A percentile compares a stretch with the other conserved stretches of the same genome.
Evolutionary conservation across 1,140 invertebrate genomes (phyloP).

Genomic region (Zaprionus africanus): DNA sequence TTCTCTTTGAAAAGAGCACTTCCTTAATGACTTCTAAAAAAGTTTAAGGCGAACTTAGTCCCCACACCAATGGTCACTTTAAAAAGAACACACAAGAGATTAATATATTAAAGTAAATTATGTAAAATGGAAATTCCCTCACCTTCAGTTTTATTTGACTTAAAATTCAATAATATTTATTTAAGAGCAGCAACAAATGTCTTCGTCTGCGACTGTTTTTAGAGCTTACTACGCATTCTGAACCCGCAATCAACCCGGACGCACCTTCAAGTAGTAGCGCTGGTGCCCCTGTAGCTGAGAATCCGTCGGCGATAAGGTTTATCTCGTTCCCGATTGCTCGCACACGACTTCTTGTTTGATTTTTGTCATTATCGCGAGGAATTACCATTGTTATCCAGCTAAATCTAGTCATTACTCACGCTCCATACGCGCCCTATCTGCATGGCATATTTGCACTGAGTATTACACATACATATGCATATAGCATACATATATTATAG

Average conservation of each 20-base stretch:
- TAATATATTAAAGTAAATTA: not conserved
- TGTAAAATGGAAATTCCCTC: not conserved
- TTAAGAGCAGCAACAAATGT: too few species aligned
- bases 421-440: slow-evolving; percentile 24
- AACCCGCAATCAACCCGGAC: slow-evolving; percentile 17
- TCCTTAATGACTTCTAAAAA: not conserved
- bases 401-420: slow-evolving; percentile 78
- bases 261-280: slow-evolving; percentile 4
- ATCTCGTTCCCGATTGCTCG: slow-evolving; percentile 15
- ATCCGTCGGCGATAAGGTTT: slow-evolving; percentile 13
- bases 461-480: not conserved
- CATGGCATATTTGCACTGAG: not conserved
- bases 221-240: not conserved
- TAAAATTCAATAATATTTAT: slow-evolving; percentile 2
- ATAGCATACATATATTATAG: not conserved
- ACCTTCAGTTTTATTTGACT: not conserved
- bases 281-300: not conserved
- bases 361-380: slow-evolving; percentile 73
- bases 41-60: not conserved
- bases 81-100: not conserved
- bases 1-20: not conserved
- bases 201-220: too few species aligned
- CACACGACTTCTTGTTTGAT: slow-evolving; percentile 63
- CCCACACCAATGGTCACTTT: too few species aligned
- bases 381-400: slow-evolving; percentile 78